Evolutionary conservation across 1,140 invertebrate species (phyloP).

Genomic region (Conopomorpha cramerella): DNA sequence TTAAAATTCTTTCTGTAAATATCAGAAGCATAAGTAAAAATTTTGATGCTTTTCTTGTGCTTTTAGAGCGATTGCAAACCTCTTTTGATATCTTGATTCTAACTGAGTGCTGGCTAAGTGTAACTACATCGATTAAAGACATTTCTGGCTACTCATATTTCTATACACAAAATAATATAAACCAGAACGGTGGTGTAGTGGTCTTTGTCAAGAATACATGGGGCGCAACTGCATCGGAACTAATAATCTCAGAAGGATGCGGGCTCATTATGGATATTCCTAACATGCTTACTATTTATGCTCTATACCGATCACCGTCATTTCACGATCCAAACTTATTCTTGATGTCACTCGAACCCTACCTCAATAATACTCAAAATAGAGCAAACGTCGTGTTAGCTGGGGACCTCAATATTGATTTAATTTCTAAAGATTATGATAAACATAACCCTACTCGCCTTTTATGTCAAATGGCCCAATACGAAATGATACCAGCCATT

Average conservation of each 20-base stretch:
- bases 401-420: neutral
- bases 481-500: neutral
- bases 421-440: neutral
- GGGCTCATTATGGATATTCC: neutral
- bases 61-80: neutral
- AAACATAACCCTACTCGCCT: neutral
- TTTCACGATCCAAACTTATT: neutral
- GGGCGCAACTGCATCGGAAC: neutral
- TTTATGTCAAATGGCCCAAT: neutral
- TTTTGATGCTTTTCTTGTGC: neutral
- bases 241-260: neutral
- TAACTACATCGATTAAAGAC: neutral
- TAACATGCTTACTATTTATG: neutral
- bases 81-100: neutral
- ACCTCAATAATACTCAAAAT: neutral
- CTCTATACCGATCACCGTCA: neutral
- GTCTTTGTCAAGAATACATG: neutral
- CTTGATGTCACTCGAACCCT: neutral
- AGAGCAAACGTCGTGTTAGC: no score
- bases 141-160: neutral
- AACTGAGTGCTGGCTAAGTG: neutral
- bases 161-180: neutral
- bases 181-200: conserved; percentile 1
- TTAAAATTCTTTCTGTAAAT: no score
- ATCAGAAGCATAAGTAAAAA: conserved; percentile 1